Conservation (phyloP, 2,113 vertebrate species). For the Rhea pennata region DNA sequence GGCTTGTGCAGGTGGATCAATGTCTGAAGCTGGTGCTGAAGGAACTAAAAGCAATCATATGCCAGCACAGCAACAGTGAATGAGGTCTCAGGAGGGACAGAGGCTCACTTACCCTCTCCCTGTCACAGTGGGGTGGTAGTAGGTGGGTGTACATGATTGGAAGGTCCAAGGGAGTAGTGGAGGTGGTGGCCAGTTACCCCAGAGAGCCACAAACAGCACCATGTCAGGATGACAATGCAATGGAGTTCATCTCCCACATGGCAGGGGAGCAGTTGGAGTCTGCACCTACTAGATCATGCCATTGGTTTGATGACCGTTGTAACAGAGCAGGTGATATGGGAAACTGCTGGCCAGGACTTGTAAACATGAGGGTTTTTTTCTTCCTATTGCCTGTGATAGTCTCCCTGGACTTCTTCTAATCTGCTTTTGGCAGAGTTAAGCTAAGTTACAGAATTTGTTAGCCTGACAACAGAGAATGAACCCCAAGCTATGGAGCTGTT, state of each 20-base stretch:
- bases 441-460: not conserved
- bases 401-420: not conserved
- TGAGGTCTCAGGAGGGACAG: not conserved
- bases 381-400: not conserved
- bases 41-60: not conserved
- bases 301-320: not conserved
- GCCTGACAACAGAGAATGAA: not conserved
- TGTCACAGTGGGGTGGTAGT: accelerated
- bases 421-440: not conserved
- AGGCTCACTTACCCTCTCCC: not conserved
- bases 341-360: not conserved
- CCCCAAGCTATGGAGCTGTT: not conserved
- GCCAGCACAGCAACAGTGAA: not conserved
- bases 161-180: not conserved
- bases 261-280: not conserved
- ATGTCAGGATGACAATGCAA: accelerated
- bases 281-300: accelerated
- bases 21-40: not conserved
- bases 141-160: not conserved
- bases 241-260: accelerated
- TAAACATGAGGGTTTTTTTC: not conserved
- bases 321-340: not conserved
- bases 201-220: accelerated
- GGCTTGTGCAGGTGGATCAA: accelerated
- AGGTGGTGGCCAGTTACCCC: not conserved